Percentiles rank a stretch among this genome's conserved stretches.
Conservation (phyloP, 2,113 vertebrate genomes). For the Coptodon rendalli region DNA sequence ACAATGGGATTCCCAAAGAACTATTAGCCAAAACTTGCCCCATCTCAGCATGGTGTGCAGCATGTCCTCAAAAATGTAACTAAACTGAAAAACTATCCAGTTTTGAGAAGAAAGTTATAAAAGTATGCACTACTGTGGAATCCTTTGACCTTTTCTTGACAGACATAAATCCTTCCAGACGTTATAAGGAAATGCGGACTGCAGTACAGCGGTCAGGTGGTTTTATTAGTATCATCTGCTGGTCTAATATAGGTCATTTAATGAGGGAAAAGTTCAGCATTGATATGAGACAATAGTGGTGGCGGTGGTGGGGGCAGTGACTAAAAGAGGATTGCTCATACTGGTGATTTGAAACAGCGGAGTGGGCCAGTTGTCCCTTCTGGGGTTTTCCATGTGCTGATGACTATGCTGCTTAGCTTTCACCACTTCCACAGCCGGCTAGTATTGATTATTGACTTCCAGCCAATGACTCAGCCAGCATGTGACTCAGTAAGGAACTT, state of each 20-base stretch:
- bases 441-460: neutral
- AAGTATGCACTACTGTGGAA: neutral
- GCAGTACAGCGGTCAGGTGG: neutral
- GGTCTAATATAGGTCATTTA: neutral
- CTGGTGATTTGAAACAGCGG: neutral
- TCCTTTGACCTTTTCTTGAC: neutral
- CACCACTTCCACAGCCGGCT: neutral
- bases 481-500: neutral
- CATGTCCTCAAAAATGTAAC: neutral
- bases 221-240: neutral
- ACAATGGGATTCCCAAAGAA: neutral
- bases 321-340: neutral
- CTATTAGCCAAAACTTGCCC: neutral
- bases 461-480: constrained; percentile 9
- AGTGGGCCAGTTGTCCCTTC: neutral
- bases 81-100: neutral
- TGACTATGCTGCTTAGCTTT: neutral
- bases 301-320: neutral
- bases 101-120: neutral
- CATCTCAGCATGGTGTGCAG: neutral
- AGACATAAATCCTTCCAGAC: neutral
- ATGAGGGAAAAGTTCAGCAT: neutral
- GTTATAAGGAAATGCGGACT: neutral
- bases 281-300: neutral
- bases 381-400: constrained; percentile 25